Percentiles rank a stretch among this genome's conserved stretches.
These are phyloP conservation scores for Diarsia mendica DNA, from an alignment of 2,888 invertebrate genomes.

Conservation along the genomic window DNA sequence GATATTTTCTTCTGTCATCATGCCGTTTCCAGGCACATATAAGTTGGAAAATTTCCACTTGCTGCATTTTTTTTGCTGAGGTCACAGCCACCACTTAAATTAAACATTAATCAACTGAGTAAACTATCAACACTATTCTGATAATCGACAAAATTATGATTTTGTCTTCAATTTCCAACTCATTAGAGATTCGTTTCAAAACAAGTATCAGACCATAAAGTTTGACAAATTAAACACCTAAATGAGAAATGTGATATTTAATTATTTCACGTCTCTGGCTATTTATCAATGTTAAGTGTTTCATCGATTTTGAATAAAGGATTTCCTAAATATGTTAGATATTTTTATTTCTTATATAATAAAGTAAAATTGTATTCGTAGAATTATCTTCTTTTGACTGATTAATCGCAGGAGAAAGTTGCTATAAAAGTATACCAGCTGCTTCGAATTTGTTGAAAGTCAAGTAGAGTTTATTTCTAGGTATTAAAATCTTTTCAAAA, in stretches of 20 bases:
- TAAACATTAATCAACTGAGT: neutral
- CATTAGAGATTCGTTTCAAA: conserved; percentile 71
- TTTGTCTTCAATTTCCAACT: conserved; percentile 57
- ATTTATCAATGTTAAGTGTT: conserved; percentile 71
- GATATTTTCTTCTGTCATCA: neutral
- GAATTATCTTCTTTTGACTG: neutral
- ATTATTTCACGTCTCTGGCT: conserved; percentile 66
- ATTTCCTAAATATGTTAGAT: conserved; percentile 8
- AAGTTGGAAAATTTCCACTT: neutral
- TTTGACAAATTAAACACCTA: conserved; percentile 74
- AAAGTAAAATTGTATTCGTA: neutral
- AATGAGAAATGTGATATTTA: conserved; percentile 65
- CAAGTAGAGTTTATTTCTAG: neutral
- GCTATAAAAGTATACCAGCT: neutral
- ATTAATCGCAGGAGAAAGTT: neutral
- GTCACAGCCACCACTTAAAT: neutral
- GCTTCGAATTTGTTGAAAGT: neutral
- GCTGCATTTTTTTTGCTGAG: conserved; percentile 2
- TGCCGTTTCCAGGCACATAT: neutral
- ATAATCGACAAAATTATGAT: conserved; percentile 29
- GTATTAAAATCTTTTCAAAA: neutral
- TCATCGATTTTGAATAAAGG: conserved; percentile 39
- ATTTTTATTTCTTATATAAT: neutral
- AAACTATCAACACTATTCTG: conserved; percentile 26
- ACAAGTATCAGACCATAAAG: conserved; percentile 69